phyloP scores from a whole-genome alignment of 1,140 invertebrate species.

The Drosophila nebulosa region DNA sequence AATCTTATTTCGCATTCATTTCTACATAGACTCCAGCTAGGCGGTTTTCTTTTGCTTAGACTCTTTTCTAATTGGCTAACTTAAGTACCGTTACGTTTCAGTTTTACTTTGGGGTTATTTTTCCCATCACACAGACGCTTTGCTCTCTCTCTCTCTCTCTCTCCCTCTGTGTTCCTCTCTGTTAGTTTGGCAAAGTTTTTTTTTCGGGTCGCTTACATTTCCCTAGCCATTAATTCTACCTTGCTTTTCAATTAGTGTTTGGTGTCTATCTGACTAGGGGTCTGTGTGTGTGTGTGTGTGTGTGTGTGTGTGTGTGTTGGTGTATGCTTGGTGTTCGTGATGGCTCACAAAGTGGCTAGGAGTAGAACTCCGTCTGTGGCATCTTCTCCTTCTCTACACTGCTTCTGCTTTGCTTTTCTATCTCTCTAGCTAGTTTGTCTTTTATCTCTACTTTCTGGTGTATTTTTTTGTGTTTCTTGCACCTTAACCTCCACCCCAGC shows the following conservation, averaged over 20 bases:
- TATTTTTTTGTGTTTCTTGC: neutral
- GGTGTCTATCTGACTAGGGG: neutral
- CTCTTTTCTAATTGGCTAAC: slow-evolving; percentile 71
- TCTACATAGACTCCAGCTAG: neutral
- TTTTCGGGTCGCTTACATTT: slow-evolving; percentile 54
- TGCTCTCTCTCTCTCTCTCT: neutral
- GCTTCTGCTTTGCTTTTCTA: slow-evolving; percentile 2
- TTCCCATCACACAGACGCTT: slow-evolving; percentile 9
- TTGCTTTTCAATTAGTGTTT: slow-evolving; percentile 75
- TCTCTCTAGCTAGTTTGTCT: neutral
- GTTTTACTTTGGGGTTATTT: slow-evolving; percentile 44
- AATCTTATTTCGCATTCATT: neutral
- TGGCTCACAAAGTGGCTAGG: slow-evolving; percentile 6
- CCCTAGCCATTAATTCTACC: slow-evolving; percentile 73
- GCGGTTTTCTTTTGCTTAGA: slow-evolving; percentile 28
- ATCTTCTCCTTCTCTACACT: too few species aligned
- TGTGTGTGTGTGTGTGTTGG: slow-evolving; percentile 11
- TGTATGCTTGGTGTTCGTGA: neutral
- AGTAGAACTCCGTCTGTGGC: neutral
- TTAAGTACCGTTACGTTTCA: slow-evolving; percentile 77
- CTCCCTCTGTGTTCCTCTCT: neutral
- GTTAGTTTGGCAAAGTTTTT: slow-evolving; percentile 26
- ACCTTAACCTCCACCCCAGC: slow-evolving; percentile 10
- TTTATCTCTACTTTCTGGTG: neutral
- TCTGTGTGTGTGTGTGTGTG: neutral